These are phyloP conservation scores for Aricia agestis DNA, from an alignment of 1,140 invertebrate species.

Conservation along the genomic window DNA sequence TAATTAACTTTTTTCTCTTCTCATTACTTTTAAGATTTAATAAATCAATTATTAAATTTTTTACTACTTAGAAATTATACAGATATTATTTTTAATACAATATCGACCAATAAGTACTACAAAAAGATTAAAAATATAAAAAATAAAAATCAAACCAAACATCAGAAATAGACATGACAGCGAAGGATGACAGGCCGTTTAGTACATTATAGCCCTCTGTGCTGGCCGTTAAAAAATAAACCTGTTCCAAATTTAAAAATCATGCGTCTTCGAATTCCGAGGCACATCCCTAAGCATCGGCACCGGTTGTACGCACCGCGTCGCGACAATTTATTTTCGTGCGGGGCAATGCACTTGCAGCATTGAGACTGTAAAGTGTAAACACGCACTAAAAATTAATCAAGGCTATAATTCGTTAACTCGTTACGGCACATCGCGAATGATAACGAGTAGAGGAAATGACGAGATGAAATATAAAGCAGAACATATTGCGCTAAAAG, in stretches of 20 bases:
- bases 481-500: no score
- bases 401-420: constrained; percentile 45
- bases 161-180: neutral
- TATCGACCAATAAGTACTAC: no score
- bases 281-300: constrained; percentile 42
- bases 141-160: neutral
- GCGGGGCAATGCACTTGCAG: constrained; percentile 71
- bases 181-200: constrained; percentile 13
- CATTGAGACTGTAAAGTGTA: constrained; percentile 51
- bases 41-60: no score
- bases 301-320: constrained; percentile 59
- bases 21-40: no score
- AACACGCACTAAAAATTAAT: constrained; percentile 53
- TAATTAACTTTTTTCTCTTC: no score
- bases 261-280: constrained; percentile 12
- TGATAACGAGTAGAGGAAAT: neutral
- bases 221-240: constrained; percentile 6
- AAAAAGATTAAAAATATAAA: neutral
- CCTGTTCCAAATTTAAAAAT: constrained; percentile 16
- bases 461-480: no score
- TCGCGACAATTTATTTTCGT: constrained; percentile 73
- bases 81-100: no score
- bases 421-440: neutral
- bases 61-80: no score
- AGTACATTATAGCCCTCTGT: neutral